Conservation (phyloP, 2,888 invertebrate genomes). For the Lathronympha strigana region DNA sequence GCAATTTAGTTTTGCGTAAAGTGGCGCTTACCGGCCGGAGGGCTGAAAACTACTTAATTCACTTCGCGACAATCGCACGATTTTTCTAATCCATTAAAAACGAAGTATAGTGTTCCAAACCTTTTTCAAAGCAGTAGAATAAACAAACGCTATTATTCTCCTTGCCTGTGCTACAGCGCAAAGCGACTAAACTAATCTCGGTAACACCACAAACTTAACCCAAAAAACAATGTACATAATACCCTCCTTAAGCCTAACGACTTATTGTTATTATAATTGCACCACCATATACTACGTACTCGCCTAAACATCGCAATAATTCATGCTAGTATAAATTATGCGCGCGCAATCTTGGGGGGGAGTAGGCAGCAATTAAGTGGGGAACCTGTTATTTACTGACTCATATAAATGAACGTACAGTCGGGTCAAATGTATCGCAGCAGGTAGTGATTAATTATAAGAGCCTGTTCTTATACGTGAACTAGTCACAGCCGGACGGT, state of each 20-base stretch:
- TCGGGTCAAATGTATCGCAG: conserved; percentile 1
- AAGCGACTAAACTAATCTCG: neutral
- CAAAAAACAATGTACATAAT: neutral
- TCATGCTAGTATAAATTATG: conserved; percentile 70
- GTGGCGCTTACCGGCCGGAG: no score
- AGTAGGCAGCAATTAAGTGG: conserved; percentile 68
- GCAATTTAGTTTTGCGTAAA: no score
- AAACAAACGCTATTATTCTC: no score
- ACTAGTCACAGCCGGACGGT: no score
- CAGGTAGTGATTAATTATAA: conserved; percentile 5
- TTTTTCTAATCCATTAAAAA: no score
- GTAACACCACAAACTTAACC: neutral
- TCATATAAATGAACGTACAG: conserved; percentile 50
- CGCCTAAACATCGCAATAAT: conserved; percentile 59
- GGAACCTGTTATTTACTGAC: conserved; percentile 65
- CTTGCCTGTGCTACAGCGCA: no score
- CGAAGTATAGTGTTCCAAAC: no score
- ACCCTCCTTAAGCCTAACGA: neutral
- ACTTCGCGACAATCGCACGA: no score
- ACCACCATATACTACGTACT: conserved; percentile 53
- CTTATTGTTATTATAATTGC: conserved; percentile 47
- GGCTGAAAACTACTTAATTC: no score
- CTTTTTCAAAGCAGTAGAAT: no score
- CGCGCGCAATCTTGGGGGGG: conserved; percentile 62
- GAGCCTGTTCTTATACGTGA: neutral